Evolutionary conservation across 2,888 invertebrate species (phyloP), one percentile per base, ranked within the genome.

Genomic region (Exocentrus adspersus): DNA sequence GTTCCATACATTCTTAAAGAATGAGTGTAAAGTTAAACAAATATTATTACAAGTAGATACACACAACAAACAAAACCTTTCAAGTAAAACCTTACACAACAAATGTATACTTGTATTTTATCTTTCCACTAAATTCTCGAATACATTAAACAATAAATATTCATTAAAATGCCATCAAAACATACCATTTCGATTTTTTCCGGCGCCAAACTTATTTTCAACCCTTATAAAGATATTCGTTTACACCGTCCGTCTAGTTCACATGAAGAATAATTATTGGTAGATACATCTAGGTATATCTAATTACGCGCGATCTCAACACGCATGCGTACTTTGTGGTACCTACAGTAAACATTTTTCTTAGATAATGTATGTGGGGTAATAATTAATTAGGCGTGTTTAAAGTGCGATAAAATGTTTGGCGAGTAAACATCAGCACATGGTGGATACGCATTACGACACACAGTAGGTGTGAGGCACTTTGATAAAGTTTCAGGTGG

Each of bases 391-490:
- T 64, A 60, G 19, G n/a, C 51, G 37, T 62, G 69, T 56, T 64
- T 65, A 62, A 69, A 66, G 60, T 45, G 32, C 50, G 66, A 69
- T 69, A 69, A 68, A 59, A 59, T 32, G 32, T 65, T 64, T 68
- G 56, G 62, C 46, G 41, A 42, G 20, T 20, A 54, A 20, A 53
- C 19, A 28, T 52, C n/a, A 42, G 16, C 37, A 52, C 51, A 32
- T 50, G 28, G 17, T 28, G 14, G 30, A 16, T 4, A 30, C 20
- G 19, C 46, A 46, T 32, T 16, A 17, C 50, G 6, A 51, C 24
- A n/a, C n/a, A 51, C 30, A 32, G 32, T 51, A 7, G 16, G 1
- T n/a, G n/a, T n/a, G 6, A 5, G 28, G 9, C 9, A 28, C 9
- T 28, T n/a, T 28, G 9, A n/a, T 7, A n/a, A 1, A 30, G 30